Evolutionary conservation across 1,140 invertebrate genomes (phyloP).

Genomic region (Eriocheir sinensis): DNA sequence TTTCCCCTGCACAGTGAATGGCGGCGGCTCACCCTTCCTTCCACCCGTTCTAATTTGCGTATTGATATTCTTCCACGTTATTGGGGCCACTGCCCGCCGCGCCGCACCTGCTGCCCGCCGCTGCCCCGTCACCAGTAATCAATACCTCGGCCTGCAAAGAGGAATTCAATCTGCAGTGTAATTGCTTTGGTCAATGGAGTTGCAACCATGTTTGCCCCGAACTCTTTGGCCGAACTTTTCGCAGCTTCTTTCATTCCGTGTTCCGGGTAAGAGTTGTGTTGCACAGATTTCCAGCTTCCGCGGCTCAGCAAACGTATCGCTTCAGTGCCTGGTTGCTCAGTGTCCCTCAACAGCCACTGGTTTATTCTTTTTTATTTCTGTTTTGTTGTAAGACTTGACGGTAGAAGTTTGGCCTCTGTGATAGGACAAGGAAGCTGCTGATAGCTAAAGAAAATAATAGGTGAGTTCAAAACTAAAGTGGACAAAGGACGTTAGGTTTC

Average conservation of each 20-base stretch:
- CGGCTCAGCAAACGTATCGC: not conserved
- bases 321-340: not conserved
- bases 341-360: too few relatives aligned
- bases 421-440: too few relatives aligned
- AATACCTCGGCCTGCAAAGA: constrained; percentile 40
- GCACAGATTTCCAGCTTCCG: not conserved
- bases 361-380: too few relatives aligned
- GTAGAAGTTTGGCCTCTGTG: too few relatives aligned
- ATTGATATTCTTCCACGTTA: constrained; percentile 8
- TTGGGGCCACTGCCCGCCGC: not conserved
- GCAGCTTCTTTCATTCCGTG: not conserved
- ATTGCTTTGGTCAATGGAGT: constrained; percentile 51
- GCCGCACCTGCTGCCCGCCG: not conserved
- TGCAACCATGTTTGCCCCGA: not conserved
- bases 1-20: too few relatives aligned
- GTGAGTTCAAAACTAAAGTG: too few relatives aligned
- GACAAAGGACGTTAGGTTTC: too few relatives aligned
- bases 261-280: not conserved
- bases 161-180: constrained; percentile 54
- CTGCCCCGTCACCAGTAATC: constrained; percentile 41
- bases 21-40: not conserved
- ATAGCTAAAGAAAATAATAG: too few relatives aligned
- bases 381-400: too few relatives aligned
- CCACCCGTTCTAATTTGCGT: not conserved
- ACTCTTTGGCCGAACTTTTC: not conserved